A percentile compares a stretch with the other conserved stretches of the same genome.
Conservation (phyloP, 1,140 invertebrate species). For the Cydia amplana region DNA sequence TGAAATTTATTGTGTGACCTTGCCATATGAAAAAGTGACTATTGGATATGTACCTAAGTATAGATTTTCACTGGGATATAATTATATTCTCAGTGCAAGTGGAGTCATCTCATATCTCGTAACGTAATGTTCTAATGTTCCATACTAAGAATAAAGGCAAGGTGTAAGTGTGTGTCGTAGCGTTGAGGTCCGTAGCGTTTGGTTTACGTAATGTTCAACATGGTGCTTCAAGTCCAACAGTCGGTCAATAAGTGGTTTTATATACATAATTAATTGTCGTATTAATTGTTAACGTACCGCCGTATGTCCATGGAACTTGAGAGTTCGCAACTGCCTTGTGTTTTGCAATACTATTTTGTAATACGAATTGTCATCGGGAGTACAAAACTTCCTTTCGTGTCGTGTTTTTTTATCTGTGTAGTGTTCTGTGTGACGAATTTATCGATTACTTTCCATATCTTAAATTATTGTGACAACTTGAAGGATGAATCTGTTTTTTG, state of each 20-base stretch:
- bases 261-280: constrained; percentile 38
- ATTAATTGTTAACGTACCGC: constrained; percentile 36
- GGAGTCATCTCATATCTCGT: constrained; percentile 2
- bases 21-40: constrained; percentile 19
- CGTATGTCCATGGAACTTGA: constrained; percentile 38
- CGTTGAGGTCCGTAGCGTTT: constrained; percentile 36
- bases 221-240: constrained; percentile 69
- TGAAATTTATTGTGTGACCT: constrained; percentile 26
- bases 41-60: constrained; percentile 21
- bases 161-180: neutral
- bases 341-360: constrained; percentile 47
- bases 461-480: constrained; percentile 47
- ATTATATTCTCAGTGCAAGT: neutral
- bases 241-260: constrained; percentile 48
- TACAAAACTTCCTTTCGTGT: constrained; percentile 63
- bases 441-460: constrained; percentile 43
- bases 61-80: neutral
- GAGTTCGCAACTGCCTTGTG: constrained; percentile 48
- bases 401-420: constrained; percentile 47
- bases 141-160: constrained; percentile 3
- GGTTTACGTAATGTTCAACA: constrained; percentile 55
- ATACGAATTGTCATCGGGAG: constrained; percentile 50
- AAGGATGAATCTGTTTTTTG: constrained; percentile 50
- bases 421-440: constrained; percentile 58
- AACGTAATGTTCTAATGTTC: neutral